A percentile compares a stretch with the other conserved stretches of the same genome.
Conservation (phyloP, 2,113 vertebrate species). For the Phyllostomus hastatus region DNA sequence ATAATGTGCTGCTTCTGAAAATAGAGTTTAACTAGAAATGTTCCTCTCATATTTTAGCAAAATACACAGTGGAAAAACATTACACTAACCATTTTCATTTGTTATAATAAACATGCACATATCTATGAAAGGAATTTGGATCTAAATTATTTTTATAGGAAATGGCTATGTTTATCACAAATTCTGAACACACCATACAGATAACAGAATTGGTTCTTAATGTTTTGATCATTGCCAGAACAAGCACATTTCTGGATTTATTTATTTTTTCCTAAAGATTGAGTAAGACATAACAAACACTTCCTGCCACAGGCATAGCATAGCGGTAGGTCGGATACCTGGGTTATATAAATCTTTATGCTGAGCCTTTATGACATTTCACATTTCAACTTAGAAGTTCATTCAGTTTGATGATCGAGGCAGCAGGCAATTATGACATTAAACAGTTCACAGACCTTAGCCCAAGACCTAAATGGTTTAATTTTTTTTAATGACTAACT, state of each 20-base stretch:
- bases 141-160: conserved; percentile 79
- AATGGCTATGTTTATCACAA: conserved; percentile 83
- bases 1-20: conserved; percentile 49
- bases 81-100: conserved; percentile 77
- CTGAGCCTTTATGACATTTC: conserved; percentile 84
- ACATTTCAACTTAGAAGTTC: conserved; percentile 83
- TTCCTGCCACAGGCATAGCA: conserved; percentile 77
- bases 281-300: conserved; percentile 92
- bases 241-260: conserved; percentile 86
- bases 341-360: conserved; percentile 87
- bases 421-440: conserved; percentile 85
- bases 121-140: conserved; percentile 73
- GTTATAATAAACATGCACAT: conserved; percentile 76
- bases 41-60: conserved; percentile 66
- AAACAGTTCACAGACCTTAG: conserved; percentile 84
- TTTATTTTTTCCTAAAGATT: conserved; percentile 81
- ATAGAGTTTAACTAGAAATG: conserved; percentile 68
- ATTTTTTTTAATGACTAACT: conserved; percentile 82
- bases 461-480: conserved; percentile 79
- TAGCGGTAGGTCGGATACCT: conserved; percentile 87
- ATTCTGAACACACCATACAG: conserved; percentile 81
- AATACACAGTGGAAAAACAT: conserved; percentile 68
- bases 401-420: conserved; percentile 80
- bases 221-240: conserved; percentile 93
- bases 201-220: conserved; percentile 79